Evolutionary conservation across 1,140 invertebrate genomes (phyloP).

Genomic region (Rhizoglyphus robini): DNA sequence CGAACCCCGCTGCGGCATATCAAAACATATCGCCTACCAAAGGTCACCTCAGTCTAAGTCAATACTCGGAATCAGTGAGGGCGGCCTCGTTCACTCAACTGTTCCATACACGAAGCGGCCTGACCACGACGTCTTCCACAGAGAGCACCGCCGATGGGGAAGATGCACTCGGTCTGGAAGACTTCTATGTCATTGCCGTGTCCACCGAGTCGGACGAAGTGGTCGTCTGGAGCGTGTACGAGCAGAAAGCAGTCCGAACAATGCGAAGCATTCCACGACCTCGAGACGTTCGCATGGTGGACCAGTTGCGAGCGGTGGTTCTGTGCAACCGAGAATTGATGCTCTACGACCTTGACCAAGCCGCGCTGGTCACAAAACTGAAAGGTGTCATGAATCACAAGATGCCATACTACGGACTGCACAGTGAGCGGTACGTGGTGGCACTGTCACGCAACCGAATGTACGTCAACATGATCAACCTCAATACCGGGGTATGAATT

Average conservation of each 20-base stretch:
- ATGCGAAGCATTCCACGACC: constrained; percentile 39
- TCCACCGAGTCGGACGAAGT: constrained; percentile 57
- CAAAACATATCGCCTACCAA: constrained; percentile 12
- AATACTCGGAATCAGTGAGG: neutral
- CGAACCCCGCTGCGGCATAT: neutral
- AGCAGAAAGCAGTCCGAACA: constrained; percentile 46
- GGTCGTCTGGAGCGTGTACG: constrained; percentile 49
- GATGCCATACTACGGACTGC: constrained; percentile 72
- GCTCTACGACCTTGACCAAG: constrained; percentile 61
- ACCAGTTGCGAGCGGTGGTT: constrained; percentile 56
- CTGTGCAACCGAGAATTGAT: constrained; percentile 61
- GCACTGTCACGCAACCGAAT: constrained; percentile 68
- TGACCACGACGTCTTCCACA: neutral
- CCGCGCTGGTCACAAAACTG: constrained; percentile 51
- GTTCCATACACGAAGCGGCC: neutral
- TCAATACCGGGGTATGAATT: constrained; percentile 44
- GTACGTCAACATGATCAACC: constrained; percentile 78
- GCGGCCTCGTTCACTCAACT: constrained; percentile 1
- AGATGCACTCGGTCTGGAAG: constrained; percentile 31
- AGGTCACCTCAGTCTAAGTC: constrained; percentile 2
- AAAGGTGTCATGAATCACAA: constrained; percentile 82
- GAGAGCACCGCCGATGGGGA: neutral
- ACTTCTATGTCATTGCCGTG: constrained; percentile 51
- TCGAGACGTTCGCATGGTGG: constrained; percentile 34
- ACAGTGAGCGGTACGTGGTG: constrained; percentile 60